A percentile compares a stretch with the other conserved stretches of the same genome.
Conservation (phyloP, 2,113 vertebrate species). For the Ploceus nigricollis region DNA sequence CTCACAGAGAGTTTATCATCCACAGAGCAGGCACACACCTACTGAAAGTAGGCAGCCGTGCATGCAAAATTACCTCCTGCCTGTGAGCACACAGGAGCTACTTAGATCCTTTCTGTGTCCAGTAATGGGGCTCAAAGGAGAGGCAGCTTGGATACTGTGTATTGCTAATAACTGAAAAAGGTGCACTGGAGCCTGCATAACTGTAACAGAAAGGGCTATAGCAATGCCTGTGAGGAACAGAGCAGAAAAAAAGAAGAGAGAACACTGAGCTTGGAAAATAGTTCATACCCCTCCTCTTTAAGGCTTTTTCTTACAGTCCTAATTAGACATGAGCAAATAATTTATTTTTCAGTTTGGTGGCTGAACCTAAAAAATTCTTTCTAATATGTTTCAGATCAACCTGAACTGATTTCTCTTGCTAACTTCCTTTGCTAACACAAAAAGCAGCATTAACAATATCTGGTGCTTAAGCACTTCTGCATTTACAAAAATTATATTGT, state of each 20-base stretch:
- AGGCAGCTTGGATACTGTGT: constrained; percentile 28
- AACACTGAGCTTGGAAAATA: not conserved
- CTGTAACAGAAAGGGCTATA: not conserved
- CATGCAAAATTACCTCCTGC: constrained; percentile 24
- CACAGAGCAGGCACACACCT: not conserved
- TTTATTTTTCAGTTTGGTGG: not conserved
- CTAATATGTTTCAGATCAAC: not conserved
- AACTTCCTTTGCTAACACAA: not conserved
- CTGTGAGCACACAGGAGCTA: not conserved
- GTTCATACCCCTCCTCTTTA: not conserved
- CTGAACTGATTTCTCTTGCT: not conserved
- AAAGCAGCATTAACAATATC: not conserved
- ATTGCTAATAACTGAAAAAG: constrained; percentile 30
- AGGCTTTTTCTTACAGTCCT: not conserved
- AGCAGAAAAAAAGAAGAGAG: not conserved
- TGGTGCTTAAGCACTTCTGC: not conserved
- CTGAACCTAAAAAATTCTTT: not conserved
- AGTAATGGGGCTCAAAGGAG: not conserved
- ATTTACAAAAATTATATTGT: not conserved
- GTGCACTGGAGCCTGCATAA: constrained; percentile 44
- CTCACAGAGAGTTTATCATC: not conserved
- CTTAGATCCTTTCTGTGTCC: not conserved
- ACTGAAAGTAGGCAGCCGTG: not conserved
- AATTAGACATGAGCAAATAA: not conserved
- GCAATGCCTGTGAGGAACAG: not conserved